Evolutionary conservation across 2,797 vertebrate species (phyloP).

Genomic region (Thamnophis elegans): DNA sequence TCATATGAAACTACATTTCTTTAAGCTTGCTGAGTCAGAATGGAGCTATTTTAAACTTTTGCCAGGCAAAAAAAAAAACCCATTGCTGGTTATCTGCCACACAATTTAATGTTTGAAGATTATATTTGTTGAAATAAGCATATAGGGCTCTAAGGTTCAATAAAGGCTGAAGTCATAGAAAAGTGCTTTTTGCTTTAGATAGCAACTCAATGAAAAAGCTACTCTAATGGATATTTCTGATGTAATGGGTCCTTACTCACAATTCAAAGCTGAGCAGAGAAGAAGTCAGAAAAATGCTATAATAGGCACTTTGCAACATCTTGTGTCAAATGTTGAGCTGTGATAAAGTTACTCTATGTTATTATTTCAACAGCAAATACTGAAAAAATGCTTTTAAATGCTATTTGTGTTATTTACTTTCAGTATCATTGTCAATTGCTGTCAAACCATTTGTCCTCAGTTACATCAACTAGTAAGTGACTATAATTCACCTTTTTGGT

Average conservation of each 20-base stretch:
- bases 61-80: neutral
- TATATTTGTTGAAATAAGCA: neutral
- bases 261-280: neutral
- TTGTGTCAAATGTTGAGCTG: neutral
- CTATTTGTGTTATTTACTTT: neutral
- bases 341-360: neutral
- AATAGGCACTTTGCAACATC: neutral
- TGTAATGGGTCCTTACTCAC: neutral
- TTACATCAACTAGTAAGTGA: neutral
- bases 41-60: neutral
- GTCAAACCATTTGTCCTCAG: neutral
- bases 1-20: neutral
- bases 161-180: constrained; percentile 15
- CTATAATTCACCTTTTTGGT: neutral
- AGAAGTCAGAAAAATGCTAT: neutral
- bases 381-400: neutral
- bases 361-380: neutral
- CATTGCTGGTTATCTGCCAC: neutral
- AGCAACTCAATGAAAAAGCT: neutral
- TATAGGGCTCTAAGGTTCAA: neutral
- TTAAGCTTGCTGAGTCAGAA: neutral
- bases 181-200: constrained; percentile 47
- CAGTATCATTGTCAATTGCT: neutral
- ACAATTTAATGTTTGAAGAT: neutral
- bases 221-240: neutral